Percentiles rank a stretch among this genome's conserved stretches.
Evolutionary conservation across 2,797 vertebrate genomes (phyloP).

Genomic region (Mionectes olivaceus): DNA sequence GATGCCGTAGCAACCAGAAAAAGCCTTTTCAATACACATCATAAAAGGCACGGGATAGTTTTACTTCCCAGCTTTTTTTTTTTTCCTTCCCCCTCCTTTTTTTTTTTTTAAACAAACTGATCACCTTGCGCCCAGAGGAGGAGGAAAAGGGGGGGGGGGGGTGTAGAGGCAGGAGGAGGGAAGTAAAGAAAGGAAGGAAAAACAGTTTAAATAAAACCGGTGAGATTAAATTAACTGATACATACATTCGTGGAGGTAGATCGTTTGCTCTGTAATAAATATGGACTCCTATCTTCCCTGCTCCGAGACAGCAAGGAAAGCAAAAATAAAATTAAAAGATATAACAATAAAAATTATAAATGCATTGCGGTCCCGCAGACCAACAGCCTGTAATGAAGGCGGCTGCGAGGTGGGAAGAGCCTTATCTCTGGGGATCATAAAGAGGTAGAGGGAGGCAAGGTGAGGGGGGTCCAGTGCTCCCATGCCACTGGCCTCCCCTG

Average conservation of each 20-base stretch:
- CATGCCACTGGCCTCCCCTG: accelerated
- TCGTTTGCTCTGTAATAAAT: slow-evolving; percentile 81
- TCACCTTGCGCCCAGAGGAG: slow-evolving; percentile 43
- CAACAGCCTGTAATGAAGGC: slow-evolving; percentile 53
- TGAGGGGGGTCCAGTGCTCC: not conserved
- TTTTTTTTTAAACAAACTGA: slow-evolving; percentile 27
- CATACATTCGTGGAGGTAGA: slow-evolving; percentile 81
- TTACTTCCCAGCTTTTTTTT: slow-evolving; percentile 6
- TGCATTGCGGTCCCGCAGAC: slow-evolving; percentile 68
- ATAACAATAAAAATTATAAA: slow-evolving; percentile 88
- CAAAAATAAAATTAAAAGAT: slow-evolving; percentile 86
- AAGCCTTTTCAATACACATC: slow-evolving; percentile 84
- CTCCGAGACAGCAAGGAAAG: slow-evolving; percentile 78
- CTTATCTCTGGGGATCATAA: slow-evolving; percentile 8
- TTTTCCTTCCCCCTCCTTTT: not conserved
- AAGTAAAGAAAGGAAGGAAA: slow-evolving; percentile 75
- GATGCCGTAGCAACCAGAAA: slow-evolving; percentile 68
- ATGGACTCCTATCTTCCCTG: slow-evolving; percentile 79
- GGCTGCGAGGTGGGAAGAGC: not conserved
- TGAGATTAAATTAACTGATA: slow-evolving; percentile 87
- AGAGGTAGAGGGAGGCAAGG: not conserved
- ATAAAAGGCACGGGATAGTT: slow-evolving; percentile 67
- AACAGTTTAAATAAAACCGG: slow-evolving; percentile 83
- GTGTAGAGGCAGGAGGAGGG: not conserved
- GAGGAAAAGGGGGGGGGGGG: not conserved